Conservation (phyloP, 2,888 invertebrate genomes). For the Linyphia triangularis region DNA sequence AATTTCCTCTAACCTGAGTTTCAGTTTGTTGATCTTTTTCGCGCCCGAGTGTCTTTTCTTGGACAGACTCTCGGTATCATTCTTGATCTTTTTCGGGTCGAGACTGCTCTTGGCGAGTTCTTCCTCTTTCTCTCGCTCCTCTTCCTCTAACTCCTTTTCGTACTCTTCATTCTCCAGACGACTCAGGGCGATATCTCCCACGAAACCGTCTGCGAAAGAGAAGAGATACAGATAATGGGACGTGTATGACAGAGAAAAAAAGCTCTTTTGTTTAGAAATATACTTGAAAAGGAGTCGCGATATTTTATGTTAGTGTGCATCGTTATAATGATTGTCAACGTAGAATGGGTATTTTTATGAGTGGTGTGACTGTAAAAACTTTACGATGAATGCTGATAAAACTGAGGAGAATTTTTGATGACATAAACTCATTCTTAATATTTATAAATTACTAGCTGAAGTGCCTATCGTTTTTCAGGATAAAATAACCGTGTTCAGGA, state of each 20-base stretch:
- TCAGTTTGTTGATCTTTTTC: slow-evolving; percentile 37
- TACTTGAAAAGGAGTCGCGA: too few species aligned
- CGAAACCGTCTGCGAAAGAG: slow-evolving; percentile 69
- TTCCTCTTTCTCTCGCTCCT: slow-evolving; percentile 37
- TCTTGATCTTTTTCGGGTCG: slow-evolving; percentile 10
- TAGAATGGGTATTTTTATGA: too few species aligned
- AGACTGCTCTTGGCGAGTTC: slow-evolving; percentile 39
- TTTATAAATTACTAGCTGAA: too few species aligned
- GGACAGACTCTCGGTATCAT: slow-evolving; percentile 28
- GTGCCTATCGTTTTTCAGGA: too few species aligned
- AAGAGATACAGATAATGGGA: background rate
- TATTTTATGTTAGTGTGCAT: too few species aligned
- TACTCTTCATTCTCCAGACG: slow-evolving; percentile 68
- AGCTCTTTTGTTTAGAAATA: too few species aligned
- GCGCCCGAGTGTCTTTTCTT: slow-evolving; percentile 47
- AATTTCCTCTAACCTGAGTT: slow-evolving; percentile 44
- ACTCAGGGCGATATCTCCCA: slow-evolving; percentile 73
- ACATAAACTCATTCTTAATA: too few species aligned
- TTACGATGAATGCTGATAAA: too few species aligned
- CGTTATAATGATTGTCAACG: too few species aligned
- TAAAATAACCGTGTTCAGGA: too few species aligned
- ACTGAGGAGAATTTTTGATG: too few species aligned
- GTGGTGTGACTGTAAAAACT: too few species aligned
- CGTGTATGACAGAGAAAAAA: background rate
- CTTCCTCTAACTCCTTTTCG: slow-evolving; percentile 81